Evolutionary conservation across 2,113 vertebrate genomes (phyloP), one percentile per base, ranked within the genome.

Genomic region (Gambusia holbrooki): DNA sequence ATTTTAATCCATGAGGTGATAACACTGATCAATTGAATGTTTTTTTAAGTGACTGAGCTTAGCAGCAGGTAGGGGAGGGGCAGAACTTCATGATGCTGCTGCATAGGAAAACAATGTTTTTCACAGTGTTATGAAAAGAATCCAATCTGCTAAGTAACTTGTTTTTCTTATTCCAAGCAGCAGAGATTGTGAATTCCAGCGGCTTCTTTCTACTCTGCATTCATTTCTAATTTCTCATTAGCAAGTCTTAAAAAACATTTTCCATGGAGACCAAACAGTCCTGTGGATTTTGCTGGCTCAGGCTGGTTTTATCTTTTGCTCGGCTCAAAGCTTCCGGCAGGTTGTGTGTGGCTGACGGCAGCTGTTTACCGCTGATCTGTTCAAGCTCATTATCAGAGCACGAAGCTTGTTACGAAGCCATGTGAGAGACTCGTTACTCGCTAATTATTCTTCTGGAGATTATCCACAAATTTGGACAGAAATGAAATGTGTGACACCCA

Each of bases 361-460:
- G 86, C 86, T 89, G 90, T 88, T 91, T 90, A 82, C 85, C 54
- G 29, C 69, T 19, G 82, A 80, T 40, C 85, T 82, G 84, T 70
- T 84, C 58, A 69, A 85, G 83, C 87, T 91, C 89, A 89, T 91
- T 87, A 90, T 84, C 76, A 76, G 87, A 85, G 82, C 79, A 74
- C 89, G 83, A 87, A 84, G 89, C 89, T 85, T 92, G 86, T 91
- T 89, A 88, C 85, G 79, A 88, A 84, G 84, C 88, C 62, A 45
- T 83, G 82, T 75, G 81, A 85, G 89, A 87, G 84, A 89, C 88
- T 90, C 74, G 74, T 92, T 90, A 90, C 86, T 45, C 3, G 37
- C 87, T 92, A 87, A 90, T 92, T 90, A 88, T 89, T 91, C 86
- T 76, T 81, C 87, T 86, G 78, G 76, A 84, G 88, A 84, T 83